Percentiles rank a stretch among this genome's conserved stretches.
Evolutionary conservation across 2,113 vertebrate genomes (phyloP).

Genomic region (Balaeniceps rex): DNA sequence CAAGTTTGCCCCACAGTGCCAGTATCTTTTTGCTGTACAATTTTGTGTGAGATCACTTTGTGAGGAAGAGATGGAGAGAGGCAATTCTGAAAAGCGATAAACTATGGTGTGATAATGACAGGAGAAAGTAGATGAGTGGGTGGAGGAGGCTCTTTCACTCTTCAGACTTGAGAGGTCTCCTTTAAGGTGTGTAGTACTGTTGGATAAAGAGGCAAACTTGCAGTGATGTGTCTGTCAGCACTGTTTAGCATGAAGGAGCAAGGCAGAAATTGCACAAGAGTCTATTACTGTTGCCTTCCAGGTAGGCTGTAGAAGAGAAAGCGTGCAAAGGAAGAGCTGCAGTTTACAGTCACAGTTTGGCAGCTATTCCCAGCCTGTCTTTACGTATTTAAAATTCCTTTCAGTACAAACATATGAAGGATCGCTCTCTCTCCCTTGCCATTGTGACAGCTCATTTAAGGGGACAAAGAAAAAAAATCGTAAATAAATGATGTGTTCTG

Average conservation of each 20-base stretch:
- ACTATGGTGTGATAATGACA: background rate
- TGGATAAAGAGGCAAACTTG: slow-evolving; percentile 47
- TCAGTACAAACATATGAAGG: slow-evolving; percentile 46
- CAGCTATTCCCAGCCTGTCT: slow-evolving; percentile 28
- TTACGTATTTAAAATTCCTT: slow-evolving; percentile 60
- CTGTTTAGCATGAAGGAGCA: background rate
- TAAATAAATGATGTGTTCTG: slow-evolving; percentile 1
- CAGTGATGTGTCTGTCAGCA: slow-evolving; percentile 41
- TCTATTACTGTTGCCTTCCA: slow-evolving; percentile 19
- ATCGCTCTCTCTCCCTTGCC: slow-evolving; percentile 20
- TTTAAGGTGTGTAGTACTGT: background rate
- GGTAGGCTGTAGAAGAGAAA: background rate
- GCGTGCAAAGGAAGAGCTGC: background rate
- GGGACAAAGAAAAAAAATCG: slow-evolving; percentile 22
- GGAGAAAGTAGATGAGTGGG: background rate
- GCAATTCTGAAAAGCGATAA: slow-evolving; percentile 3
- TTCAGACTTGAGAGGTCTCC: background rate
- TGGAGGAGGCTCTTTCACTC: background rate
- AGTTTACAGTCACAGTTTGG: slow-evolving; percentile 48
- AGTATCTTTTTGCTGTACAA: background rate
- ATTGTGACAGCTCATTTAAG: slow-evolving; percentile 55
- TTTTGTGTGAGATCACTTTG: background rate
- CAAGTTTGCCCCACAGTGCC: background rate
- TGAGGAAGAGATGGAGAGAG: background rate
- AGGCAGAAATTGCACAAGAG: background rate